A percentile compares a stretch with the other conserved stretches of the same genome.
Conservation (phyloP, 2,113 vertebrate species). For the Scolopax mira region DNA sequence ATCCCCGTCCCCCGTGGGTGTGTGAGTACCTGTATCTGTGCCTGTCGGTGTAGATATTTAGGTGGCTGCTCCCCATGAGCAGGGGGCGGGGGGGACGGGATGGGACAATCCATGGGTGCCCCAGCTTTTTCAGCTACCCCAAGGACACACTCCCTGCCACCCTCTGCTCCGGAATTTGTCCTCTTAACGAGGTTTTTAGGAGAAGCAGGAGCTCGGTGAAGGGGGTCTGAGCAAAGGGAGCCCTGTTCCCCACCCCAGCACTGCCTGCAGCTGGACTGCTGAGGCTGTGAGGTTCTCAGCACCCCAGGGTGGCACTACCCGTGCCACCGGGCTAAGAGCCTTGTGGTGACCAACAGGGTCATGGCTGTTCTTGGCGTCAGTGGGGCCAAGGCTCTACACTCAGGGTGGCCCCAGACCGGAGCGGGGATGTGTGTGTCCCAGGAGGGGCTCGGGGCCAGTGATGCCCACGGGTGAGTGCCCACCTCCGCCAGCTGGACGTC, state of each 20-base stretch:
- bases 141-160: background rate
- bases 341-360: accelerated
- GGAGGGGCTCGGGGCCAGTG: background rate
- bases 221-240: background rate
- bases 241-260: background rate
- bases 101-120: background rate
- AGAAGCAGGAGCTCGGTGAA: background rate
- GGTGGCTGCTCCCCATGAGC: background rate
- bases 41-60: constrained; percentile 34
- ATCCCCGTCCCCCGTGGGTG: constrained; percentile 35
- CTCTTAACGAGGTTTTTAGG: background rate
- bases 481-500: background rate
- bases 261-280: background rate
- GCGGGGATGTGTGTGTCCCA: background rate
- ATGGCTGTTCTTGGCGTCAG: background rate
- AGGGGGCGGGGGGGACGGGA: background rate
- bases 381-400: background rate
- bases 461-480: accelerated
- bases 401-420: background rate
- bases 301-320: background rate
- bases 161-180: background rate
- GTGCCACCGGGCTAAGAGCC: background rate
- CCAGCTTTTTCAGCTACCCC: background rate
- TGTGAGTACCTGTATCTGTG: constrained; percentile 58
- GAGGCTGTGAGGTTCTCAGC: background rate